Evolutionary conservation across 2,797 vertebrate species (phyloP), one percentile per base, ranked within the genome.

Genomic region (Uromys caudimaculatus): DNA sequence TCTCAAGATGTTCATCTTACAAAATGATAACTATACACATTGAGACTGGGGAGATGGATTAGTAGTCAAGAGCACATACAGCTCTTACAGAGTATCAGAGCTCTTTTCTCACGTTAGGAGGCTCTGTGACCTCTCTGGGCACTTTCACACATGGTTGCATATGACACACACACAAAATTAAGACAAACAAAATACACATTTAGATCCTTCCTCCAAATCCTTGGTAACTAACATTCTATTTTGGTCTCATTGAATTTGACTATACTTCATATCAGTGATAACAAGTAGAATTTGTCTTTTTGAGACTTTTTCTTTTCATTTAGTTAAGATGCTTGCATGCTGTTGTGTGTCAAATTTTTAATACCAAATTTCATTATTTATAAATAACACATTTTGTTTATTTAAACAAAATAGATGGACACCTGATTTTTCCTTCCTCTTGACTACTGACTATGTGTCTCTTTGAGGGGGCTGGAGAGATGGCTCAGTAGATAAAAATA

Each of bases 371-470:
- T 58, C 44, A 90, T 0, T 90, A 52, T 24, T 27, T 41, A 10
- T 32, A 60, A 73, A 90, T 73, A 58, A 0, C 38, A 90, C 6
- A 83, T 94, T 96, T 89, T 95, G 58, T 73, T 96, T 84, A 78
- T 35, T 93, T 58, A 82, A 71, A 9, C 67, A 41, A 62, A 83
- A 32, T 73, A n/a, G 32, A 47, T 60, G 19, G 87, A 78, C 56
- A 79, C 38, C 87, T 94, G 62, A 24, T 67, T 64, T 94, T 75
- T 88, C 56, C 60, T 17, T 21, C 27, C n/a, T 87, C 32, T 93
- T 93, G 16, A 56, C n/a, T 94, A 85, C 5, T 82, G 24, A 87
- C 86, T 29, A 95, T 47, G 24, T 44, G 24, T 69, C 35, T 86
- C 44, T 69, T 67, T 50, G 62, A 35, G 6, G 19, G 35, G 50